Evolutionary conservation across 2,113 vertebrate species (phyloP).

Genomic region (Triplophysa dalaica): DNA sequence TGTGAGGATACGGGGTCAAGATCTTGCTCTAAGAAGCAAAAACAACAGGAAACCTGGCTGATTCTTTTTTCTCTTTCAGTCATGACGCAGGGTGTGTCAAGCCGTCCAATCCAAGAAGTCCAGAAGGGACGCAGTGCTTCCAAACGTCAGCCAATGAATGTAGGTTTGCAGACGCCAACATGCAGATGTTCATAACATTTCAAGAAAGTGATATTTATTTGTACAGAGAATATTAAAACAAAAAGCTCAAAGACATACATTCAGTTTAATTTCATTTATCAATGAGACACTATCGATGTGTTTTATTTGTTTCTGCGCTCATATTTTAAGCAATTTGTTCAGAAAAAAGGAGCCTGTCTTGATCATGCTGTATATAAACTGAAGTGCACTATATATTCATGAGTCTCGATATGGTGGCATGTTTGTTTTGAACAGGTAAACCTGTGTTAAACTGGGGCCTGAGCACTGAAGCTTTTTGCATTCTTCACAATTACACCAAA

Average conservation of each 20-base stretch:
- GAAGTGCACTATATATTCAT: slow-evolving; percentile 40
- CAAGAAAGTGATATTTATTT: slow-evolving; percentile 12
- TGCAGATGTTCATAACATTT: slow-evolving; percentile 33
- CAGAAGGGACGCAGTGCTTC: slow-evolving; percentile 18
- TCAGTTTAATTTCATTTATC: neutral
- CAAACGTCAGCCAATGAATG: slow-evolving; percentile 25
- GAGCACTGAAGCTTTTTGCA: slow-evolving; percentile 41
- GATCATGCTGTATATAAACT: slow-evolving; percentile 40
- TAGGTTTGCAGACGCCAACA: slow-evolving; percentile 22
- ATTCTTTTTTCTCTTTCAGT: neutral
- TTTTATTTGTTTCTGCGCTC: slow-evolving; percentile 25
- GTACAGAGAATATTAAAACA: slow-evolving; percentile 5
- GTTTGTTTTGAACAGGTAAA: slow-evolving; percentile 42
- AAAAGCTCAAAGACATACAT: neutral
- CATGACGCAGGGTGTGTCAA: slow-evolving; percentile 9
- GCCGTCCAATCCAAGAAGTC: slow-evolving; percentile 8
- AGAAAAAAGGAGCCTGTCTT: slow-evolving; percentile 17
- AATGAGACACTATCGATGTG: slow-evolving; percentile 19
- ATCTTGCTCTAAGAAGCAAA: neutral
- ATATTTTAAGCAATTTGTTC: slow-evolving; percentile 33
- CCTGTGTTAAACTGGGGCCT: slow-evolving; percentile 51
- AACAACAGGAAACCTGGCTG: neutral
- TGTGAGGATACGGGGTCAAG: neutral
- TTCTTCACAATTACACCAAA: slow-evolving; percentile 71
- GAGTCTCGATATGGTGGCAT: slow-evolving; percentile 12